phyloP scores from a whole-genome alignment of 1,140 invertebrate species.

The Vollenhovia emeryi region DNA sequence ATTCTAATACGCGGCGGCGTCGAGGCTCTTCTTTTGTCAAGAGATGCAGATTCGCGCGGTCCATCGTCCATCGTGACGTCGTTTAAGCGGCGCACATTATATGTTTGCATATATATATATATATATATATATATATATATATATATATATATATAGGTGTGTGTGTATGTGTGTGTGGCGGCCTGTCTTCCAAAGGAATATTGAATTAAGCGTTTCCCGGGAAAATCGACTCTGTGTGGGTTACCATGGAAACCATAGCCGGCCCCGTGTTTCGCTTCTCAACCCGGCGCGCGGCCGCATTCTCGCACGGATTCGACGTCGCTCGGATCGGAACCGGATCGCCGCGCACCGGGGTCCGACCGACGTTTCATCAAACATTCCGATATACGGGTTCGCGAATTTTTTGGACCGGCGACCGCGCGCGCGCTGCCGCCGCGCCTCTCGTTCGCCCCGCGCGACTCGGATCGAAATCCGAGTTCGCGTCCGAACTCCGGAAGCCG shows the following conservation, averaged over 20 bases:
- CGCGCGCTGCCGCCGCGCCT: not conserved
- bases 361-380: constrained; percentile 49
- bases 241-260: constrained; percentile 63
- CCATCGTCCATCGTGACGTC: constrained; percentile 3
- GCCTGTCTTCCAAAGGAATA: constrained; percentile 60
- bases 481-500: not conserved
- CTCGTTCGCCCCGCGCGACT: too few relatives aligned
- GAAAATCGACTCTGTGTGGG: constrained; percentile 64
- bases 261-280: constrained; percentile 54
- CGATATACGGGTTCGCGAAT: constrained; percentile 20
- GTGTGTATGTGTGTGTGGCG: not conserved
- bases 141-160: too few relatives aligned
- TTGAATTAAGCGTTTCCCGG: constrained; percentile 66
- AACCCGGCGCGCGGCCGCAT: constrained; percentile 38
- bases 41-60: constrained; percentile 13
- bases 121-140: not conserved
- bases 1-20: not conserved
- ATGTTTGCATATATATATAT: constrained; percentile 33
- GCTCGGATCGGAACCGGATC: constrained; percentile 49
- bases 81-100: constrained; percentile 40
- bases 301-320: constrained; percentile 37
- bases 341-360: not conserved
- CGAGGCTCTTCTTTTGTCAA: constrained; percentile 13
- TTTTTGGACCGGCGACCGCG: constrained; percentile 1
- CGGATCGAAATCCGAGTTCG: too few relatives aligned